Evolutionary conservation across 1,140 invertebrate species (phyloP), one percentile per base, ranked within the genome.

Genomic region (Arion vulgaris): DNA sequence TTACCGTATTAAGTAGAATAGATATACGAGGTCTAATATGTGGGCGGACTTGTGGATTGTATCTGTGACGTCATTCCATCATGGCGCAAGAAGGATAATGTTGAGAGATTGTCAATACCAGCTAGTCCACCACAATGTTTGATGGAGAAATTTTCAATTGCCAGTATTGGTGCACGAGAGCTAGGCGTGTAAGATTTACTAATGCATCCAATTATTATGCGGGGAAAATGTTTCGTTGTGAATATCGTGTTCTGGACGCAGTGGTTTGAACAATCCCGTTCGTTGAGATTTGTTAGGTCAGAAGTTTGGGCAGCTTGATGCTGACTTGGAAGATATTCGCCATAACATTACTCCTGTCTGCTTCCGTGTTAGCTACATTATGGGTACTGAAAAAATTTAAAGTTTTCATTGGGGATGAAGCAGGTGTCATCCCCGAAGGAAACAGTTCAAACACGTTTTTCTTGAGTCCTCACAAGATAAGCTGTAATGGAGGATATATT

Each of bases 281-380:
- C 78, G 39, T 80, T 51, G 1, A 80, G 26, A 32, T 80, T 51
- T 1, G 78, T 80, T 2, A 80, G 66, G 28, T 80, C 39, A 19
- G 34, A 49, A 80, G 45, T 66, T 80, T 0, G 78, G 62, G 38
- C 71, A 80, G 19, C 45, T 80, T 80, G 1, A 80, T 71, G 36
- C 17, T 80, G 38, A 80, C 78, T 36, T 80, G 62, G 23, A 66
- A 80, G 32, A 80, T 39, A 17, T 71, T 45, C 1, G 66, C 66
- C 62, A 80, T 80, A 23, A 72, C 36, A 0, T 66, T 36, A 4
- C 2, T 41, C 0, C 26, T 28, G 13, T 26, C 23, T 4, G 36
- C n/a, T 19, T 79, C 76, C 1, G 53, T n/a, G 32, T 68, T 53
- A 68, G 41, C 38, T 2, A 2, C 57, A 2, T 79, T 57, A 28